These are phyloP conservation scores for Threskiornis aethiopicus DNA, from an alignment of 2,797 vertebrate species.

Conservation along the genomic window DNA sequence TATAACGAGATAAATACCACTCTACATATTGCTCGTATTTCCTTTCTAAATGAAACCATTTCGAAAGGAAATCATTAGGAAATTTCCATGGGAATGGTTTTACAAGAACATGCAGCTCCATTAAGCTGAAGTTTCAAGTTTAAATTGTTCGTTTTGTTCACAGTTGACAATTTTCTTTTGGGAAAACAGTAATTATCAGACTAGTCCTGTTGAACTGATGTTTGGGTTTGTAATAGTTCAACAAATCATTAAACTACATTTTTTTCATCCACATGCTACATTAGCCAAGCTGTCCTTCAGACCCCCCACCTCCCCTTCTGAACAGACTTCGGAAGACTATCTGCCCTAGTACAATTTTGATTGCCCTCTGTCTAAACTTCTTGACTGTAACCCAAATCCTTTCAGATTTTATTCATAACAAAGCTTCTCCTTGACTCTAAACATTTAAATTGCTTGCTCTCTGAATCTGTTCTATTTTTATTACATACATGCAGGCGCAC, in stretches of 20 bases:
- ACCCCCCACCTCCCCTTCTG: neutral
- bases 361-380: neutral
- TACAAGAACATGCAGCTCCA: neutral
- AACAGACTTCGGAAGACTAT: neutral
- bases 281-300: neutral
- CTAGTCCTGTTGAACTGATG: neutral
- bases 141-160: neutral
- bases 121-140: constrained; percentile 5
- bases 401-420: neutral
- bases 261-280: neutral
- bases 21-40: neutral
- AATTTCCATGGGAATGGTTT: neutral
- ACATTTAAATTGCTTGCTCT: neutral
- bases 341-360: neutral
- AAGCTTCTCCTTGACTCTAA: neutral
- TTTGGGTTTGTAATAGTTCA: constrained; percentile 9
- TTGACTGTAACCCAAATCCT: neutral
- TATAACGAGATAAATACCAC: neutral
- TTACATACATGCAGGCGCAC: fast-evolving
- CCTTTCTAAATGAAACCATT: neutral
- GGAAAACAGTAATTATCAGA: neutral
- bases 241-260: neutral
- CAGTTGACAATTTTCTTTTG: neutral
- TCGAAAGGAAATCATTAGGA: neutral
- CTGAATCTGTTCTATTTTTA: neutral